Evolutionary conservation across 2,888 invertebrate species (phyloP), one percentile per base, ranked within the genome.

Genomic region (Plusia festucae): DNA sequence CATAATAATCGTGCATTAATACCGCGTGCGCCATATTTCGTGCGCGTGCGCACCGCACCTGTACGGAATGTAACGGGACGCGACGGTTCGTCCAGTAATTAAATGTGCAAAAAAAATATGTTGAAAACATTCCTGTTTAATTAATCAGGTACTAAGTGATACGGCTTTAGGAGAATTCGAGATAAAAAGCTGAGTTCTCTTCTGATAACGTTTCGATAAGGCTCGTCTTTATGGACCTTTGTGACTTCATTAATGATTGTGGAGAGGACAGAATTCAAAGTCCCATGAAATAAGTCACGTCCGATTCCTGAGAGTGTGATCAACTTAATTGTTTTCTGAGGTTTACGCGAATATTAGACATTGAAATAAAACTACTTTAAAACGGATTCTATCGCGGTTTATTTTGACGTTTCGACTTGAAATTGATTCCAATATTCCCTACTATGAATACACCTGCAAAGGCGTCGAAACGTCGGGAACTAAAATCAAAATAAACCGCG

Each of bases 31-130:
- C 60, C 51, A 51, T 56, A 79, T 82, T 77, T 78, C 61, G 76
- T 76, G 73, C 86, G 83, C 85, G 83, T 82, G 86, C 85, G 68
- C 78, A 51, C 8, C 53, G 82, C 88, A 88, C 88, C 88, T 88
- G 88, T 88, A 79, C 78, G 71, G 69, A 71, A 79, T 78, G 77
- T 86, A 88, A 88, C 88, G 88, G 88, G 81, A 85, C 80, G 62
- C 60, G 73, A 65, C 69, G 56, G 57, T 64, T 52, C 60, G 61
- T 40, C 8, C 67, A 60, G 68, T 70, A 81, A 80, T 80, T 79
- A 80, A 81, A 77, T 54, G 61, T 54, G 63, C 63, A 70, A 78
- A 80, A 73, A 73, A 78, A 75, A 68, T 60, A 69, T 32, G 52
- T 46, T 58, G 46, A 76, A 69, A 68, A 54, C 40, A 79, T 82